Base-by-base conservation (phyloP, 2,888 invertebrate species). In the Steromphala cineraria region DNA sequence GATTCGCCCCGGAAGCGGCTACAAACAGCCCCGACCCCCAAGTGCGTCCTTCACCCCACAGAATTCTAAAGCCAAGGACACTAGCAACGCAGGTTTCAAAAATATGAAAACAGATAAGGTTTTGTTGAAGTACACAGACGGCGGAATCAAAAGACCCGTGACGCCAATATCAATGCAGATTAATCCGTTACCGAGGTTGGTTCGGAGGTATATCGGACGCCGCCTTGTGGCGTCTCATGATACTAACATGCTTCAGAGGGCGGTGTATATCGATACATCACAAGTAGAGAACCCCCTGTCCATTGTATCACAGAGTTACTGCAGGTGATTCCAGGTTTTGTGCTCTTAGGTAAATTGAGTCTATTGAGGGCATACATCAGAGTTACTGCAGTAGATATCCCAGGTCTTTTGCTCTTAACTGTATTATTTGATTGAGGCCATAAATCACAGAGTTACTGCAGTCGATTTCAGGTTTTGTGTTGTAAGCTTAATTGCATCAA, bases 191-290 rank as follows among this genome's bases (percentile, higher is more conserved):
- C 89, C 87, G 10, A 84, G 82, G 76, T 83, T 87, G 40, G 89
- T 87, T 1, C 67, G 86, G 46, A 80, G 87, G 31, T 87, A 87
- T 62, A 89, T 89, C 19, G 87, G 87, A 17, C 84, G 87, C 15
- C 81, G 87, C 21, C 80, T 86, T 1, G 84, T 83, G 62, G 86
- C 84, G 21, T 87, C 84, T 76, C 86, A 86, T 75, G 86, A 87
- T 67, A 75, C 87, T 0, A 76, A 80, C 8, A 52, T 52, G 21
- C 75, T 21, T 8, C 84, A 84, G 53, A 84, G 82, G 71, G 80
- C 88, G 40, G 84, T 87, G 52, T 89, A 85, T 83, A 85, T 88
- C 21, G 89, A 88, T 80, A 88, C 89, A 10, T 86, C 88, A 62
- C 86, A 87, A 81, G 67, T 87, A 75, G 85, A 84, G 75, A 88